Conservation (phyloP, 2,113 vertebrate species). For the Tyrannus savana region DNA sequence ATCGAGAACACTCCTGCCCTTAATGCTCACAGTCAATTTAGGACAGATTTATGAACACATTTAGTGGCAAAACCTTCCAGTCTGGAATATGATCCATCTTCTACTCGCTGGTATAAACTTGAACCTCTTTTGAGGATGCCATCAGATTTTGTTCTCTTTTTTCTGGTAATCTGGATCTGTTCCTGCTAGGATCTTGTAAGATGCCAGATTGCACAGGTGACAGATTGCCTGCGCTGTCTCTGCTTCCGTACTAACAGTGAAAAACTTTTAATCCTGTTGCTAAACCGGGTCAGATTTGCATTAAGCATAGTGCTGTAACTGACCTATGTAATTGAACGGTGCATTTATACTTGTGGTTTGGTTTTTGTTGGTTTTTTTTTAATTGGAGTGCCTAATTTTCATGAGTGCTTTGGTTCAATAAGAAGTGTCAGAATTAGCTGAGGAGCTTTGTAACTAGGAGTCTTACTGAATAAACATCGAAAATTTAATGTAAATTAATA, state of each 20-base stretch:
- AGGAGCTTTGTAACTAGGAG: background rate
- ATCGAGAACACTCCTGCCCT: accelerated
- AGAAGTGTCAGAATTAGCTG: background rate
- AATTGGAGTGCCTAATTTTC: background rate
- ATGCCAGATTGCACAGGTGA: background rate
- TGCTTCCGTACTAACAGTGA: background rate
- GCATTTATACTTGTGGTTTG: background rate
- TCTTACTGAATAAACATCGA: background rate
- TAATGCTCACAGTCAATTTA: background rate
- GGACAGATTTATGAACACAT: background rate
- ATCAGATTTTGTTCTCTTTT: background rate
- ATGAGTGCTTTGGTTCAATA: background rate
- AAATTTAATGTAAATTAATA: background rate
- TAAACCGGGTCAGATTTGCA: background rate
- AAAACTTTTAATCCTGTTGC: background rate
- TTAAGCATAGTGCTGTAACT: background rate
- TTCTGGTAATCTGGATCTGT: background rate
- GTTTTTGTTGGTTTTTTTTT: background rate
- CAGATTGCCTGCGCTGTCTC: background rate
- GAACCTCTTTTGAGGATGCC: background rate
- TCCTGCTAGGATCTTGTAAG: background rate
- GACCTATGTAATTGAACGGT: background rate
- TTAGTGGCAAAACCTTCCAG: background rate
- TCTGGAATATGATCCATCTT: background rate
- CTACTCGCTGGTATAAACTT: background rate